Percentiles rank a stretch among this genome's conserved stretches.
Conservation (phyloP, 2,113 vertebrate species). For the Gila orcuttii region DNA sequence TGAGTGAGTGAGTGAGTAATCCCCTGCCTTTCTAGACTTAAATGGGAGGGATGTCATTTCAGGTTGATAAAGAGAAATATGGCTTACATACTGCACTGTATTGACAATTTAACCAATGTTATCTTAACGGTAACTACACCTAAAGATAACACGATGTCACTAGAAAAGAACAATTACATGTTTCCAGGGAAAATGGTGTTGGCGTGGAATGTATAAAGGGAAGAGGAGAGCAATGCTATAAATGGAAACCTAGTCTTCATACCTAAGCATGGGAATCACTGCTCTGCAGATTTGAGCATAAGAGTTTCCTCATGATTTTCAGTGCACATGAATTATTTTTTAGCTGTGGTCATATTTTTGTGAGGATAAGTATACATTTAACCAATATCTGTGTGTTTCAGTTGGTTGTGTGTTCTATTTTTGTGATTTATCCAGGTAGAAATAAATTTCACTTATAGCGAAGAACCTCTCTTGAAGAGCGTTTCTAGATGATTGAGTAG, state of each 20-base stretch:
- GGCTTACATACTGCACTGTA: neutral
- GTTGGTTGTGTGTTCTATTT: neutral
- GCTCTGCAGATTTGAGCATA: neutral
- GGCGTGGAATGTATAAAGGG: neutral
- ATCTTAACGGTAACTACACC: neutral
- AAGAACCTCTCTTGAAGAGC: neutral
- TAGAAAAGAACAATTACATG: neutral
- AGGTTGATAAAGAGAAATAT: neutral
- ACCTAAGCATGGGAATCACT: slow-evolving; percentile 8
- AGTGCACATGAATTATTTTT: neutral
- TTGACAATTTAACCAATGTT: neutral
- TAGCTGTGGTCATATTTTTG: neutral
- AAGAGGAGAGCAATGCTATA: neutral
- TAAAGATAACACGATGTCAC: neutral
- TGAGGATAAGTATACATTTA: neutral
- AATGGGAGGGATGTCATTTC: neutral
- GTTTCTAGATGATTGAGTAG: neutral
- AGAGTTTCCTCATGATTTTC: neutral
- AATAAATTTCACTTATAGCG: neutral
- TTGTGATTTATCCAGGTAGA: neutral
- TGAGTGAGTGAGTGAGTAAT: neutral
- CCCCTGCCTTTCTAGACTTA: neutral
- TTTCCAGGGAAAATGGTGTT: neutral
- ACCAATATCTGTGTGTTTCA: neutral
- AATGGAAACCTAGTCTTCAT: neutral